Conservation (phyloP, 2,113 vertebrate species). For the Heloderma charlesbogerti region DNA sequence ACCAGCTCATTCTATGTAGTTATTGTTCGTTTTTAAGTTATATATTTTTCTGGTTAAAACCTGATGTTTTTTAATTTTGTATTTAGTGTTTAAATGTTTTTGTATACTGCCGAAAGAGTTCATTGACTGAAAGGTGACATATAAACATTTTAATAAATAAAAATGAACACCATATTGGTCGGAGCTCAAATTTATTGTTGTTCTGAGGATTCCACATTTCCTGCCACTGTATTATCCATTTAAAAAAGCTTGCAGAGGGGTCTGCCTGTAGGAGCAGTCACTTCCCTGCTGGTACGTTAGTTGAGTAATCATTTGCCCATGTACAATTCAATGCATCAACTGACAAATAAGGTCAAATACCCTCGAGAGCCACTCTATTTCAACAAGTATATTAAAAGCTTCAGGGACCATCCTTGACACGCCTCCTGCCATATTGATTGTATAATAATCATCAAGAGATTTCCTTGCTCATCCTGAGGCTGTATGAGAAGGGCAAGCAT, state of each 20-base stretch:
- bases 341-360: neutral
- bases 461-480: neutral
- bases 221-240: neutral
- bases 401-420: neutral
- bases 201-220: neutral
- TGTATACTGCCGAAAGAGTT: too few species aligned
- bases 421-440: neutral
- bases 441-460: neutral
- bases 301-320: neutral
- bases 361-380: neutral
- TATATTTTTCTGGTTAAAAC: too few species aligned
- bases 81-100: too few species aligned
- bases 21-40: too few species aligned
- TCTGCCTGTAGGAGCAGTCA: neutral
- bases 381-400: neutral
- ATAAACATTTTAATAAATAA: too few species aligned
- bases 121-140: too few species aligned
- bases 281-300: neutral
- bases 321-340: neutral
- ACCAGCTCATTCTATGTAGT: too few species aligned
- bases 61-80: too few species aligned
- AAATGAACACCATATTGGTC: too few species aligned
- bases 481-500: neutral
- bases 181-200: too few species aligned
- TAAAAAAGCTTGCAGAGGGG: neutral